Conservation (phyloP, 2,797 vertebrate genomes). For the Momotus momota region DNA sequence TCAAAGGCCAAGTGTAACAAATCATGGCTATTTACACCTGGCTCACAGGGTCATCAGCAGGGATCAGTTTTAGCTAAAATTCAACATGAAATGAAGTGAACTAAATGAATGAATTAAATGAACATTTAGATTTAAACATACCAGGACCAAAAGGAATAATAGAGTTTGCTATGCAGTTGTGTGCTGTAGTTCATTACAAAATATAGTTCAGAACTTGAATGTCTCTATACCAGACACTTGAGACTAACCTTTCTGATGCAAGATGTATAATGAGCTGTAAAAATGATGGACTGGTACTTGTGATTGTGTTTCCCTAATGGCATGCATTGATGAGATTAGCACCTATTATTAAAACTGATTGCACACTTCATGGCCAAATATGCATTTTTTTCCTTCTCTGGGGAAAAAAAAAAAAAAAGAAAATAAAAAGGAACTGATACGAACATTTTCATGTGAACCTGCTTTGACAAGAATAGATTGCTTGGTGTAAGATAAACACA, state of each 20-base stretch:
- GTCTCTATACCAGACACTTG: background rate
- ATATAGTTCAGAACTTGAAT: background rate
- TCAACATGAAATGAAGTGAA: background rate
- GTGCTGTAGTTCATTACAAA: background rate
- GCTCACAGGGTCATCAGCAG: background rate
- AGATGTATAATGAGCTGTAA: background rate
- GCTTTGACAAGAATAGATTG: background rate
- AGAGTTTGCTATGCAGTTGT: background rate
- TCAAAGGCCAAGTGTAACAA: constrained; percentile 33
- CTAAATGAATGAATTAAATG: background rate
- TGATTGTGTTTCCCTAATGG: background rate
- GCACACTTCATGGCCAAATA: background rate
- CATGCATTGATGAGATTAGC: background rate
- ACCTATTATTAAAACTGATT: constrained; percentile 23
- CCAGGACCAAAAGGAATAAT: background rate
- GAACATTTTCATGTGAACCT: background rate
- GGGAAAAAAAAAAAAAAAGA: background rate
- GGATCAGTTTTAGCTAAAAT: background rate
- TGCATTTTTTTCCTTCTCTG: background rate
- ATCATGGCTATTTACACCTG: background rate
- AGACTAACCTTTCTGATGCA: background rate
- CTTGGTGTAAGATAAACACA: background rate
- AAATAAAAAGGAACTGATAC: background rate
- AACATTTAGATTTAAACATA: background rate
- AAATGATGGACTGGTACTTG: background rate